Evolutionary conservation across 2,888 invertebrate genomes (phyloP), one percentile per base, ranked within the genome.

Genomic region (Tolmerus cingulatus): DNA sequence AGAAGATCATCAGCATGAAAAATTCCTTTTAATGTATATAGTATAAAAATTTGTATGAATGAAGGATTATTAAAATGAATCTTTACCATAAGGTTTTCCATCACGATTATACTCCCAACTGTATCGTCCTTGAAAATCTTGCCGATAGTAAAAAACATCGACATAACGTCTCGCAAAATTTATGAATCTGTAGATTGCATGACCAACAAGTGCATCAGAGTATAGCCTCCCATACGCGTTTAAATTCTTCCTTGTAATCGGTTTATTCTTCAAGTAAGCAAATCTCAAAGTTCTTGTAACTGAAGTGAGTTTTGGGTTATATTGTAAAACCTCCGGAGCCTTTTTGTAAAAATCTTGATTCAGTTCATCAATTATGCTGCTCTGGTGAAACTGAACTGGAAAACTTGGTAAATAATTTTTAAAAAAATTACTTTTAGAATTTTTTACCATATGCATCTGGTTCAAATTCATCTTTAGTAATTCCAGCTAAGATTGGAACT

Each of bases 381-480:
- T 40, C 14, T 78, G n/a, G 14, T 78, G 19, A 14, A 8, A 78
- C 8, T 66, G 66, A 40, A 40, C 43, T 78, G 7, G n/a, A 23
- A 78, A 66, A 51, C 16, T 78, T 16, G 23, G 3, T n/a, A n/a
- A 51, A 7, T 51, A 51, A 51, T n/a, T n/a, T 16, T 51, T n/a
- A n/a, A 19, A 7, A 51, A n/a, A 51, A 77, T 37, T 16, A 37
- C 2, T 30, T 19, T 14, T n/a, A 12, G 1, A 40, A 23, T 12
- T 55, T 34, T 34, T 23, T 93, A 87, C 93, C 90, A 34, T 94
- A 91, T 87, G 94, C 94, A 89, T 95, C 95, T 90, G 93, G 93
- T 90, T 94, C 93, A 91, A 96, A 95, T 91, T 96, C 96, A 87
- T 95, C 94, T 81, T 94, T 93, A 0, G 95, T 95, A 87, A 95